These are phyloP conservation scores for Eudorcas thomsonii DNA, from an alignment of 2,113 vertebrate genomes.

Conservation along the genomic window DNA sequence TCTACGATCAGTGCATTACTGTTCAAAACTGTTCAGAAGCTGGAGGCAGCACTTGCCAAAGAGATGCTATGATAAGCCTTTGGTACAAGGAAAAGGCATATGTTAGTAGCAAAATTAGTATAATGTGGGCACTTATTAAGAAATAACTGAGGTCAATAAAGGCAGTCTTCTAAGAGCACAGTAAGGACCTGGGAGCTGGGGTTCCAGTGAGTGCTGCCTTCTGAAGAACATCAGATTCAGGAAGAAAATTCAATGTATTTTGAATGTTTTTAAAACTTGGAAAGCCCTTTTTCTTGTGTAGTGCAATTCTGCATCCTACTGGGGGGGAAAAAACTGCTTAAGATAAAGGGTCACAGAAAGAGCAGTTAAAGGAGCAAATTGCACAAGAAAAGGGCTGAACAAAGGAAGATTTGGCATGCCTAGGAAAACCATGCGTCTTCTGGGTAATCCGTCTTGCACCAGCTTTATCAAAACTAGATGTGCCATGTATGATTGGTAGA, in stretches of 20 bases:
- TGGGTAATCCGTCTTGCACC: background rate
- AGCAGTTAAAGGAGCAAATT: background rate
- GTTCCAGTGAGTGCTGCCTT: background rate
- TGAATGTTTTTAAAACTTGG: background rate
- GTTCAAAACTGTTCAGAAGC: slow-evolving; percentile 44
- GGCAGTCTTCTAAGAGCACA: background rate
- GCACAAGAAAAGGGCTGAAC: background rate
- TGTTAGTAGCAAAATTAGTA: background rate
- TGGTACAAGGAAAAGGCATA: background rate
- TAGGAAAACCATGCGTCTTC: background rate
- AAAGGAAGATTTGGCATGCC: background rate
- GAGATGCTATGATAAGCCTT: background rate
- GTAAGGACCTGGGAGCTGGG: background rate
- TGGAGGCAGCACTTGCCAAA: background rate
- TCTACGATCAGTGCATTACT: background rate
- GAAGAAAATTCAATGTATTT: background rate
- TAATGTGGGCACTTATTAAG: background rate
- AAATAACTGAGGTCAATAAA: background rate
- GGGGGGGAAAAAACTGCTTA: background rate
- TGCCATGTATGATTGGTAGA: background rate
- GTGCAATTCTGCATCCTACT: background rate
- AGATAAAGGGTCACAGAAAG: background rate
- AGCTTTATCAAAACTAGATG: background rate
- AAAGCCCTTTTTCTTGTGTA: background rate
- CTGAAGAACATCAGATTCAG: background rate